These are phyloP conservation scores for Redunca redunca DNA, from an alignment of 2,113 vertebrate species.

Conservation along the genomic window DNA sequence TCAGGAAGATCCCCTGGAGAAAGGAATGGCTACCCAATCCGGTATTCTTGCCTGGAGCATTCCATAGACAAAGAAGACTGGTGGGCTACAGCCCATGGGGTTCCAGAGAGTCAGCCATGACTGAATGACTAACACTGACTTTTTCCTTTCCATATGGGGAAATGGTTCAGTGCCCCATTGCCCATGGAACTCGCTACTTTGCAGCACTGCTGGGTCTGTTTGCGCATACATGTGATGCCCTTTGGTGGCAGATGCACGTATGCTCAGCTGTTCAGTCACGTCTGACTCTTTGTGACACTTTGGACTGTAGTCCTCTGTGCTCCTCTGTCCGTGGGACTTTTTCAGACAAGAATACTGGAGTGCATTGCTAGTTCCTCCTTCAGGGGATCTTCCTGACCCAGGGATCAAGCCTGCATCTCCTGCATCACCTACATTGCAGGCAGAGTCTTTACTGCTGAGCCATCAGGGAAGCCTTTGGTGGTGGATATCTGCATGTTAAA, in stretches of 20 bases:
- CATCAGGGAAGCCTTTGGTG: background rate
- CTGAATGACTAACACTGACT: background rate
- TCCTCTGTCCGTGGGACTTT: background rate
- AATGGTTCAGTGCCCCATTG: background rate
- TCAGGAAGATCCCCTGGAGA: background rate
- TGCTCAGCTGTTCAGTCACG: rapidly evolving
- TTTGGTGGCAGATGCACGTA: background rate
- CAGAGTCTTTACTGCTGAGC: background rate
- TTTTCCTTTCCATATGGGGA: slow-evolving; percentile 33
- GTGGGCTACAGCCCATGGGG: background rate
- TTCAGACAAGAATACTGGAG: background rate
- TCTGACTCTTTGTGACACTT: background rate
- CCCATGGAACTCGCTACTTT: background rate
- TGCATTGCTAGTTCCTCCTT: background rate
- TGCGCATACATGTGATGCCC: background rate
- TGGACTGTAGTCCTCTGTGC: background rate
- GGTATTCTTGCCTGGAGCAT: background rate
- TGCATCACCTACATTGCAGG: background rate
- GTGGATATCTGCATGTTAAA: background rate
- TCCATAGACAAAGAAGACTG: background rate
- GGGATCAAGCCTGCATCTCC: background rate
- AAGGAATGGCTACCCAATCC: background rate
- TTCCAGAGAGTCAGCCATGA: background rate
- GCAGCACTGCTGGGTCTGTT: background rate
- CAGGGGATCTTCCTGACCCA: background rate